These are phyloP conservation scores for Thermophis baileyi DNA, from an alignment of 2,113 vertebrate genomes.

Conservation along the genomic window DNA sequence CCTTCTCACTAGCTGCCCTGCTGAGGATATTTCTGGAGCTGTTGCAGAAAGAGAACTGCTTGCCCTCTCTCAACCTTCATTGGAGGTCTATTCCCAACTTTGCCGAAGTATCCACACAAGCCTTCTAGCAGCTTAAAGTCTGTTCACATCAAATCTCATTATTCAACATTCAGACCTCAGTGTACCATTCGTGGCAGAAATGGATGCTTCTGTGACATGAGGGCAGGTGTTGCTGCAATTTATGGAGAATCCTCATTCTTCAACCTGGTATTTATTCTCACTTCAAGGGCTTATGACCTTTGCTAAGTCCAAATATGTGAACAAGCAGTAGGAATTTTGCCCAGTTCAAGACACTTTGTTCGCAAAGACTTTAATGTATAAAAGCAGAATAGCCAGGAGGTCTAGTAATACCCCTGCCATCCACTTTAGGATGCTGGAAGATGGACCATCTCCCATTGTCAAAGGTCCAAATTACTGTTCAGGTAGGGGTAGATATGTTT, in stretches of 20 bases:
- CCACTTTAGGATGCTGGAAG: neutral
- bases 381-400: neutral
- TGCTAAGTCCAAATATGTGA: neutral
- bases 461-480: neutral
- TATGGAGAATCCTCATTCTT: neutral
- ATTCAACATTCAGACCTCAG: neutral
- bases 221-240: neutral
- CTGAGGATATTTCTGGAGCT: neutral
- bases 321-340: neutral
- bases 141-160: neutral
- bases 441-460: neutral
- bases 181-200: neutral
- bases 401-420: neutral
- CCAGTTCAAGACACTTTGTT: neutral
- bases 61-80: neutral
- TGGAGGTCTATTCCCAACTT: neutral
- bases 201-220: neutral
- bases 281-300: neutral
- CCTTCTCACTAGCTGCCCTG: neutral
- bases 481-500: neutral
- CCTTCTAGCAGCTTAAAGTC: neutral
- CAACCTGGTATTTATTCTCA: neutral
- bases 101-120: neutral
- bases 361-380: neutral
- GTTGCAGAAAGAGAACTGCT: neutral